A percentile compares a stretch with the other conserved stretches of the same genome.
Evolutionary conservation across 1,140 invertebrate species (phyloP).

Genomic region (Physella acuta): DNA sequence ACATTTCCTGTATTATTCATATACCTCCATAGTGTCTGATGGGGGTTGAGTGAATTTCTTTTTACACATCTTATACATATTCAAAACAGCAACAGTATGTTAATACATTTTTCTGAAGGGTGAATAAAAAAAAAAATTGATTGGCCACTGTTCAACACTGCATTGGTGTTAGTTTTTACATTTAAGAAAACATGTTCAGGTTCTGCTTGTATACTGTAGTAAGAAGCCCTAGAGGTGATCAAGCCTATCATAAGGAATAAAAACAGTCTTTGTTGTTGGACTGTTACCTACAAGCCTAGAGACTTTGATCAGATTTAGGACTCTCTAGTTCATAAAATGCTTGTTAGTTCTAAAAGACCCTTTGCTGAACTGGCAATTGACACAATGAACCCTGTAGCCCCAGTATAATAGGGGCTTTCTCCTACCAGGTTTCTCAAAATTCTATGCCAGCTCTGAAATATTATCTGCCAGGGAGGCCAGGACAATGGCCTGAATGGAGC

Average conservation of each 20-base stretch:
- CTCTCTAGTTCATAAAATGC: slow-evolving; percentile 27
- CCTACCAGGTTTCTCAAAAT: slow-evolving; percentile 14
- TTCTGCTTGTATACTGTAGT: not conserved
- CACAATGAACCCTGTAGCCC: slow-evolving; percentile 18
- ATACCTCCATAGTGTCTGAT: too few species aligned
- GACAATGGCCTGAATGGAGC: slow-evolving; percentile 13
- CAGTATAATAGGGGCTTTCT: slow-evolving; percentile 17
- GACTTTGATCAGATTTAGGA: slow-evolving; percentile 18
- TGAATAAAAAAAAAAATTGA: not conserved
- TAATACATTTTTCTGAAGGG: not conserved
- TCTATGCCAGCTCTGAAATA: slow-evolving; percentile 25
- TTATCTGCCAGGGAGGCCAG: slow-evolving; percentile 19
- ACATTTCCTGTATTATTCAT: too few species aligned
- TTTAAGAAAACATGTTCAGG: not conserved
- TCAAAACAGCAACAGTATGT: not conserved
- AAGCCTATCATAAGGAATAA: not conserved
- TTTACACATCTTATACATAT: too few species aligned
- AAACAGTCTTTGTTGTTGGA: slow-evolving; percentile 12
- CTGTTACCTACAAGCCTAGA: slow-evolving; percentile 6
- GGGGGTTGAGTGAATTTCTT: too few species aligned
- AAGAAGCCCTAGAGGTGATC: not conserved
- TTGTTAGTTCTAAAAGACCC: slow-evolving; percentile 25
- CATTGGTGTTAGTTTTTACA: not conserved
- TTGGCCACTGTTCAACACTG: not conserved
- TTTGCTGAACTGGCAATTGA: slow-evolving; percentile 18